Evolutionary conservation across 2,797 vertebrate species (phyloP).

Genomic region (Rhinogobio ventralis): DNA sequence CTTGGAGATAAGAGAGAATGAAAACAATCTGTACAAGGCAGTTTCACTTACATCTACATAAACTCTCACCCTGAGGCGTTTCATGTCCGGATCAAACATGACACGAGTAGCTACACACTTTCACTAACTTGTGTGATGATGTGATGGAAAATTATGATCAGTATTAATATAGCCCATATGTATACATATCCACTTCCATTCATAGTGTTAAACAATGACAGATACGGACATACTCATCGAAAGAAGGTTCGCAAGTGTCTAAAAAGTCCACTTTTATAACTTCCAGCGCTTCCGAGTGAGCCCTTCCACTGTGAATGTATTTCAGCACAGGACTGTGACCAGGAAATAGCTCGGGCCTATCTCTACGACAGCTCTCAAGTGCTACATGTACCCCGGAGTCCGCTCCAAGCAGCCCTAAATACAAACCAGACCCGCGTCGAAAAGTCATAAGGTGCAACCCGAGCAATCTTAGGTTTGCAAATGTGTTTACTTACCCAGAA

Average conservation of each 20-base stretch:
- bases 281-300: constrained; percentile 44
- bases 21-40: not conserved
- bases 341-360: constrained; percentile 69
- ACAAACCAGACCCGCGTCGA: not conserved
- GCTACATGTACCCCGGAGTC: not conserved
- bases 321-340: constrained; percentile 51
- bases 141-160: constrained; percentile 43
- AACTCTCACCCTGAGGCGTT: not conserved
- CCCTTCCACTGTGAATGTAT: constrained; percentile 39
- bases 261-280: constrained; percentile 56
- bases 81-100: not conserved
- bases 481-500: constrained; percentile 63
- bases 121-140: constrained; percentile 36
- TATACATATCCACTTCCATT: not conserved
- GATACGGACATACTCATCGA: not conserved
- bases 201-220: not conserved
- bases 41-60: not conserved
- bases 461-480: not conserved
- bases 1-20: not conserved
- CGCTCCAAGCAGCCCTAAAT: constrained; percentile 3
- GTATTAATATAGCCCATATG: constrained; percentile 3
- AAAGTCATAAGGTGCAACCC: not conserved
- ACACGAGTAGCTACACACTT: constrained; percentile 20
- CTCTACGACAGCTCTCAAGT: constrained; percentile 52
- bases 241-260: not conserved